These are phyloP conservation scores for Leptinotarsa peninsularis DNA, from an alignment of 2,888 invertebrate species.

Conservation along the genomic window DNA sequence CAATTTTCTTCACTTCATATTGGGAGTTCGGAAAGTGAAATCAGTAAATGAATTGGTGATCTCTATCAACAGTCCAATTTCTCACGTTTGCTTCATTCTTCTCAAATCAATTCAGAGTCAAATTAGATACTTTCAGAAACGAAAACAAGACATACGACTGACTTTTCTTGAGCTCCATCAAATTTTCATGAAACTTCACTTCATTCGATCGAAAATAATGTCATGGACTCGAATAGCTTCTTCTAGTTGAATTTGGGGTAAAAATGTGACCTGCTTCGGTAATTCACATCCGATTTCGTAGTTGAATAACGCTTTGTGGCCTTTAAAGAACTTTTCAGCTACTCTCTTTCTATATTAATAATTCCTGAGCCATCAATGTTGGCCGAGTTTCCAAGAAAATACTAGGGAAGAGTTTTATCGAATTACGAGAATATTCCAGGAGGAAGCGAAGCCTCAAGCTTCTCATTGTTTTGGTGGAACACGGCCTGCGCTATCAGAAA, in stretches of 20 bases:
- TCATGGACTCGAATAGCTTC: background rate
- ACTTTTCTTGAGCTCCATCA: no score
- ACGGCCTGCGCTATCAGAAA: no score
- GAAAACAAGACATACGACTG: no score
- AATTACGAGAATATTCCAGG: constrained; percentile 51
- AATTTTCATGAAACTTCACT: constrained; percentile 10
- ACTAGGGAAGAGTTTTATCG: constrained; percentile 60
- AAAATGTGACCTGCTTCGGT: constrained; percentile 42
- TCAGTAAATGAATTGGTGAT: no score
- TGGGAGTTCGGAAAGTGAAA: no score
- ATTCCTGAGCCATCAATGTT: constrained; percentile 62
- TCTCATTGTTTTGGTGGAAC: no score
- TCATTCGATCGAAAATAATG: constrained; percentile 4
- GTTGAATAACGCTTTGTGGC: constrained; percentile 44
- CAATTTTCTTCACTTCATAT: no score
- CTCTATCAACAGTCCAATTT: no score
- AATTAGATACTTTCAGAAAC: no score
- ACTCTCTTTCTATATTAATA: constrained; percentile 62
- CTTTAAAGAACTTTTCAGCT: constrained; percentile 59
- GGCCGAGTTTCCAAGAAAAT: constrained; percentile 56
- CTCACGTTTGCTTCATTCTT: no score
- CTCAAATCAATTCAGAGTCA: no score
- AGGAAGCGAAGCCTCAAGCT: background rate
- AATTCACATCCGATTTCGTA: constrained; percentile 47
- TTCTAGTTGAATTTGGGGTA: constrained; percentile 34